Conservation (phyloP, 2,888 invertebrate species). For the Caenorhabditis macrosperma region DNA sequence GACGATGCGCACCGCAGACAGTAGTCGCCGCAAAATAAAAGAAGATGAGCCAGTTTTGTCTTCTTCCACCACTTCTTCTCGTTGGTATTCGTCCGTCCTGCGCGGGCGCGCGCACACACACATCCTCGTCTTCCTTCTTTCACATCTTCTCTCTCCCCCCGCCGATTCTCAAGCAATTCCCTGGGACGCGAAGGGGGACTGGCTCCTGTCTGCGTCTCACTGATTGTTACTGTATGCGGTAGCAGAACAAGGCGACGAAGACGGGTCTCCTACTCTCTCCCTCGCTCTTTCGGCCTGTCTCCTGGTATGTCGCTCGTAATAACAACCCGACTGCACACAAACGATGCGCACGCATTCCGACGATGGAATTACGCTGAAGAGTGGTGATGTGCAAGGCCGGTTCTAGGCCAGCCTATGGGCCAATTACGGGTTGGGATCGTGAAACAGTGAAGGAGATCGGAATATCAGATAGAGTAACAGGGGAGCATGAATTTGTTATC, state of each 20-base stretch:
- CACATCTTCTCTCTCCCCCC: conserved; percentile 30
- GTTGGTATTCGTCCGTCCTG: conserved; percentile 24
- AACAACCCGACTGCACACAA: conserved; percentile 54
- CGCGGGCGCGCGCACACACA: conserved; percentile 22
- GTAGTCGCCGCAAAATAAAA: conserved; percentile 45
- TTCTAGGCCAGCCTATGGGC: conserved; percentile 27
- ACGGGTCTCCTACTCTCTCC: conserved; percentile 26
- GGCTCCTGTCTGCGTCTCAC: conserved; percentile 57
- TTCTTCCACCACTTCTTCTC: conserved; percentile 36
- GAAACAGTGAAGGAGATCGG: neutral
- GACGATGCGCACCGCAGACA: conserved; percentile 38
- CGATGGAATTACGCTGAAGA: conserved; percentile 43
- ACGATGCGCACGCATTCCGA: conserved; percentile 54
- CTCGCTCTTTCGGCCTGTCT: conserved; percentile 15
- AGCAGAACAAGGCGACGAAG: conserved; percentile 15
- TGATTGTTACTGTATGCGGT: conserved; percentile 44
- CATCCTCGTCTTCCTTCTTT: conserved; percentile 28
- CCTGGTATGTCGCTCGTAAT: conserved; percentile 49
- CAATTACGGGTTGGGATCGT: conserved; percentile 27
- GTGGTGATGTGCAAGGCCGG: conserved; percentile 48
- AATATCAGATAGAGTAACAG: neutral
- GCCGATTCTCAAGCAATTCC: conserved; percentile 43
- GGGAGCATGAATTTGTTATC: too few relatives aligned
- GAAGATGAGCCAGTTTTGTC: conserved; percentile 58
- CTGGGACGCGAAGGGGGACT: conserved; percentile 40